Conservation (phyloP, 92 coral and sea anemone species). For the Phymanthus crucifer region DNA sequence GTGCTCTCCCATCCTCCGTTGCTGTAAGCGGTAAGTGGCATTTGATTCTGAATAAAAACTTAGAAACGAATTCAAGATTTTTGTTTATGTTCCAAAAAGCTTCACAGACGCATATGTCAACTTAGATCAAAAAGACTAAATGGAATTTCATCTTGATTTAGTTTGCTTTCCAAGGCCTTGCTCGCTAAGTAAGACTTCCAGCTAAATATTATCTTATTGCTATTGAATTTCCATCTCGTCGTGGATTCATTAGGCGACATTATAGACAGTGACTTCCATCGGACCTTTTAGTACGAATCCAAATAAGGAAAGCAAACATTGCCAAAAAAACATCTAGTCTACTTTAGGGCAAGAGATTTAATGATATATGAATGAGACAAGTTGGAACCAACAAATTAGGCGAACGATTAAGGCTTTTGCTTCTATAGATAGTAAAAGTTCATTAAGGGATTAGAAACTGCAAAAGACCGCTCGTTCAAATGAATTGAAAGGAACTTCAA, state of each 20-base stretch:
- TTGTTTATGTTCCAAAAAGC: background rate
- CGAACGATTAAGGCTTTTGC: background rate
- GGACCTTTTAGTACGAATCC: background rate
- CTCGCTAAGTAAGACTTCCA: background rate
- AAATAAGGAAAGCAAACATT: background rate
- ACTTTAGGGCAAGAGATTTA: background rate
- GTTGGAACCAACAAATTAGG: background rate
- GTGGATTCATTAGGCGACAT: background rate
- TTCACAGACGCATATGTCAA: background rate
- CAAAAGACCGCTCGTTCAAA: background rate
- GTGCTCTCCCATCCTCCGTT: background rate
- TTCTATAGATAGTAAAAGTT: background rate
- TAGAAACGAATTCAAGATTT: constrained; percentile 1
- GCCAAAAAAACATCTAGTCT: background rate
- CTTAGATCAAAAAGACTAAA: background rate
- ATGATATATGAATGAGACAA: background rate
- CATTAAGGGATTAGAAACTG: background rate
- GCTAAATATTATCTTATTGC: background rate
- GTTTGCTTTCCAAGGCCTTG: background rate
- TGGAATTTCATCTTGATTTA: background rate
- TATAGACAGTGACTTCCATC: background rate
- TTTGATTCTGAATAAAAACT: background rate
- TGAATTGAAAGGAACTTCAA: background rate
- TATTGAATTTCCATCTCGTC: background rate
- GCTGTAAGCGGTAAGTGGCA: constrained; percentile 1